Base-by-base conservation (phyloP, 2,888 invertebrate genomes). In the Lordiphosa andalusiaca region DNA sequence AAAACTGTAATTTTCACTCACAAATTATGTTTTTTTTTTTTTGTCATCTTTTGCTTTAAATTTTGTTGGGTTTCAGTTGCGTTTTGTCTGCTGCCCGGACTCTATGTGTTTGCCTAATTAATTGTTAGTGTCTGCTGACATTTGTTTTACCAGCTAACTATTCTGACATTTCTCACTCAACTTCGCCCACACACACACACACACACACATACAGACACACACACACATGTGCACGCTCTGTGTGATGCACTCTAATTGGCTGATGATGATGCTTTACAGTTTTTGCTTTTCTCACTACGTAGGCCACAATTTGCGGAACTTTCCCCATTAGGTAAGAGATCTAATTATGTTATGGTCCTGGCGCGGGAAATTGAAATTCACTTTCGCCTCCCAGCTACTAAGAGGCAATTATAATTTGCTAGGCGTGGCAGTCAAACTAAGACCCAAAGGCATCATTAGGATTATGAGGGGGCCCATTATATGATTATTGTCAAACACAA, bases 371-470 rank as follows among this genome's bases (percentile, higher is more conserved):
- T 42, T 65, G 56, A 61, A 54, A 61, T 54, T 57, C 44, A 44
- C 39, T 35, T 62, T 13, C 25, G 16, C 30, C 39, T 30, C 36
- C 41, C 54, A 53, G 47, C 30, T 25, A 9, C 35, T 61, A 35
- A 36, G 3, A 10, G 53, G 53, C 60, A 35, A 47, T 54, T 55
- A 50, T 47, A 46, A 46, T 67, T 52, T 19, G 12, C 35, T 55
- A 38, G 54, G 36, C 36, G 19, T 16, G 13, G 33, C 13, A 30
- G 16, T 23, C 16, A 9, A 10, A 19, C 12, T 19, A 6, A 4
- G 12, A 39, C 60, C 65, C 69, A 50, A 41, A 54, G 69, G 85
- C 49, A 60, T 74, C 52, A 62, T 71, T 83, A 62, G 63, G 55
- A 47, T 56, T 52, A 60, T 67, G 58, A 53, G 56, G 63, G 56